Evolutionary conservation across 2,113 vertebrate genomes (phyloP).

Genomic region (Nesoenas mayeri): DNA sequence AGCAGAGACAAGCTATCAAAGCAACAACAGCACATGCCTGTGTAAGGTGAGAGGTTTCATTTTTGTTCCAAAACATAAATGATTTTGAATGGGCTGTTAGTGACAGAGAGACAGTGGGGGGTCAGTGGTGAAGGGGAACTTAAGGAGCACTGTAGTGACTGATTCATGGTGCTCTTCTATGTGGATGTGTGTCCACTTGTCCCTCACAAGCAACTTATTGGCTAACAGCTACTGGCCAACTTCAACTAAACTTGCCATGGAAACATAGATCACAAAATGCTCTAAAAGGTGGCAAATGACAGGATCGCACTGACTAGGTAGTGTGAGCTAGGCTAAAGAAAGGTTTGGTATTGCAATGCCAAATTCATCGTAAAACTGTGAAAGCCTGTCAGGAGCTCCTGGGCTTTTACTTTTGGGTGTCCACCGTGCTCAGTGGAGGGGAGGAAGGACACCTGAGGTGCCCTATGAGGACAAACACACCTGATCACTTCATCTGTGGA

Average conservation of each 20-base stretch:
- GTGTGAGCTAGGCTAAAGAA: background rate
- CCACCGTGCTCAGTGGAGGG: background rate
- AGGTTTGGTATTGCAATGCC: background rate
- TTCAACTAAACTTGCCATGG: background rate
- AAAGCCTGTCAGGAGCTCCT: background rate
- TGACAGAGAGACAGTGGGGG: background rate
- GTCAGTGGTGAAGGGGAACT: background rate
- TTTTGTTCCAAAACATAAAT: background rate
- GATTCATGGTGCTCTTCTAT: background rate
- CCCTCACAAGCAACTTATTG: background rate
- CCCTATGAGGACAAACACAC: background rate
- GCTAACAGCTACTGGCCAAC: background rate
- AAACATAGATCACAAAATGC: background rate
- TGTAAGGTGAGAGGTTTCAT: background rate
- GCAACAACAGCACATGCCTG: background rate
- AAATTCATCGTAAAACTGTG: too few relatives aligned
- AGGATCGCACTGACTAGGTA: background rate
- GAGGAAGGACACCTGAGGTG: background rate
- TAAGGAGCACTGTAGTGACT: background rate
- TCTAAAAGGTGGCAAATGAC: background rate
- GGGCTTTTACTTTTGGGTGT: background rate
- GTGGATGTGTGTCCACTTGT: rapidly evolving
- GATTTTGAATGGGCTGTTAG: background rate
- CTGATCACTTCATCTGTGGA: background rate
- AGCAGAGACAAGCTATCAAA: background rate